Conservation (phyloP, 2,797 vertebrate genomes). For the Sebastes wilsoni region DNA sequence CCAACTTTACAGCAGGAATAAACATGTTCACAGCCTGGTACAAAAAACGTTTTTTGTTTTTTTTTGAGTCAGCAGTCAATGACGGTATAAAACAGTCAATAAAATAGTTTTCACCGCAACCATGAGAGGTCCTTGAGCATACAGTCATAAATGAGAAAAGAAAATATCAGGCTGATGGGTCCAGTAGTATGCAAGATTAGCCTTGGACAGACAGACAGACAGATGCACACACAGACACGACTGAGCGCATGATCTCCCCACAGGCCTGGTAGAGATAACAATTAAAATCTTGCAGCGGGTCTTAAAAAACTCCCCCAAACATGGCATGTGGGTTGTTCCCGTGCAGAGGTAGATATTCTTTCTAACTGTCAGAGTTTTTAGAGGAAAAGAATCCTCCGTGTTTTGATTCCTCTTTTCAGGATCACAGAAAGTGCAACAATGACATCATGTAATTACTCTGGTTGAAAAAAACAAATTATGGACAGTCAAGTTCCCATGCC, state of each 20-base stretch:
- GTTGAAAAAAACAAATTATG: conserved; percentile 58
- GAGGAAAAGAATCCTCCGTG: background rate
- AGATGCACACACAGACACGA: background rate
- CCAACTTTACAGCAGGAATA: too few relatives aligned
- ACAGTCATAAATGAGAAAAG: background rate
- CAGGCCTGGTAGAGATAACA: background rate
- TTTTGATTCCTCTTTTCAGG: conserved; percentile 47
- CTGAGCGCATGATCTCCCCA: background rate
- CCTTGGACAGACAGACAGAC: too few relatives aligned
- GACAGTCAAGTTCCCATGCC: conserved; percentile 65
- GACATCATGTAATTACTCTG: conserved; percentile 73
- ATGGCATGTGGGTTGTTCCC: background rate
- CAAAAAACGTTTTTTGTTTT: too few relatives aligned
- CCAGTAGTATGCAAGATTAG: background rate
- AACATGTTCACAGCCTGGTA: too few relatives aligned
- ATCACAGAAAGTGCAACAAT: conserved; percentile 61
- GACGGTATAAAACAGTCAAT: background rate
- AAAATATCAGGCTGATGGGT: background rate
- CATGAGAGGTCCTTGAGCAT: background rate
- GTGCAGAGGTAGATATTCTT: background rate
- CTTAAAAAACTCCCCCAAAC: background rate
- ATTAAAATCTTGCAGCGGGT: background rate
- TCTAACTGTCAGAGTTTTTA: background rate
- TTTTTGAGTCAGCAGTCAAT: background rate
- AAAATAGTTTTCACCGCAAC: background rate